Conservation (phyloP, 2,797 vertebrate genomes). For the Chiloscyllium punctatum region DNA sequence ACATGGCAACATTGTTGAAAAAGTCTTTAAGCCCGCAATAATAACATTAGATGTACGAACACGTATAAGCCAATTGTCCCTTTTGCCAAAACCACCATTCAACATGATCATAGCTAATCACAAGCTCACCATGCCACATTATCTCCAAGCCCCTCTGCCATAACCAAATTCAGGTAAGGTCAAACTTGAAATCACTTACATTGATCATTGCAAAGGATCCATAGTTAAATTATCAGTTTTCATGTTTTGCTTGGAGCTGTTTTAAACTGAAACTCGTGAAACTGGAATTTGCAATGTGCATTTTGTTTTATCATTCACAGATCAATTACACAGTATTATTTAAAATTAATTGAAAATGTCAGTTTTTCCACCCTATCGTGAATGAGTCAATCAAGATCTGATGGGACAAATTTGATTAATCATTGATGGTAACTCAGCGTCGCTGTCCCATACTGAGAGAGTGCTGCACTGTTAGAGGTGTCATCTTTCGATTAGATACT, state of each 20-base stretch:
- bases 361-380: background rate
- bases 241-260: background rate
- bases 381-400: background rate
- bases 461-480: background rate
- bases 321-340: background rate
- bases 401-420: background rate
- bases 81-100: no score
- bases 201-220: background rate
- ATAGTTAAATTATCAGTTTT: background rate
- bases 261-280: background rate
- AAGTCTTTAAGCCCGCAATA: background rate
- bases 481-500: background rate
- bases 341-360: background rate
- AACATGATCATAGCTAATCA: no score
- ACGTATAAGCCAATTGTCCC: no score
- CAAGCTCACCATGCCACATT: no score
- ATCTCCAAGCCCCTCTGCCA: background rate
- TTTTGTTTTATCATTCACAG: no score
- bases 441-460: background rate
- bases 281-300: no score
- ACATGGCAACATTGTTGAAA: background rate
- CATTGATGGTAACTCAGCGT: no score
- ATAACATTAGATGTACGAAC: no score
- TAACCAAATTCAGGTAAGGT: background rate
- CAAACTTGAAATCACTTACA: background rate